Evolutionary conservation across 2,797 vertebrate genomes (phyloP), one percentile per base, ranked within the genome.

Genomic region (Chrysocyon brachyurus): DNA sequence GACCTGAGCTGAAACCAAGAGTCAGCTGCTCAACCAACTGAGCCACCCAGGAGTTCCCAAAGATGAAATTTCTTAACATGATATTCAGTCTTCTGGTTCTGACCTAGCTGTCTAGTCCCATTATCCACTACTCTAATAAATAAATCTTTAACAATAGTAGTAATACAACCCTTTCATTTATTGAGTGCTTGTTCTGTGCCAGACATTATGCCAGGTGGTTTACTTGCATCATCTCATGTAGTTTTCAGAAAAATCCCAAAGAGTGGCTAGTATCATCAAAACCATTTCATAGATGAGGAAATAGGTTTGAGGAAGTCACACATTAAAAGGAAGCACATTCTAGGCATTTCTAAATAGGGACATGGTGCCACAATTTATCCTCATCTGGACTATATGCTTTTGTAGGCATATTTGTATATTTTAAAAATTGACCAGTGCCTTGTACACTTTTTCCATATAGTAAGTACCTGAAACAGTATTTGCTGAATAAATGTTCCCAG

Each of bases 391-490:
- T 36, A 0, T 56, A 8, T 46, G 46, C 36, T 49, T 92, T 26
- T 82, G 7, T 90, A 33, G 61, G 7, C 22, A 77, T 83, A 54
- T 15, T 49, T 93, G 3, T n/a, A 5, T 88, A 59, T 82, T 92
- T 97, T n/a, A 73, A 90, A 96, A 73, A 90, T 26, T 91, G 26
- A 61, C 14, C 7, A 21, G 40, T 57, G 15, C 21, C 31, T 89
- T 81, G 4, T 49, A 36, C 17, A 57, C 33, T 52, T 93, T 91
- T 73, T 87, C 22, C 26, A 36, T 46, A 15, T 28, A 86, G 31
- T 64, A 84, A 87, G 93, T 78, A n/a, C 66, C 56, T 54, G 54
- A 54, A 89, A 81, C 83, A 72, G 10, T 57, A 26, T 89, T 94
- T 94, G 16, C 82, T 66, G 40, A 87, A 46, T 70, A 82, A 91